These are phyloP conservation scores for Micromys minutus DNA, from an alignment of 2,113 vertebrate genomes.

Conservation along the genomic window DNA sequence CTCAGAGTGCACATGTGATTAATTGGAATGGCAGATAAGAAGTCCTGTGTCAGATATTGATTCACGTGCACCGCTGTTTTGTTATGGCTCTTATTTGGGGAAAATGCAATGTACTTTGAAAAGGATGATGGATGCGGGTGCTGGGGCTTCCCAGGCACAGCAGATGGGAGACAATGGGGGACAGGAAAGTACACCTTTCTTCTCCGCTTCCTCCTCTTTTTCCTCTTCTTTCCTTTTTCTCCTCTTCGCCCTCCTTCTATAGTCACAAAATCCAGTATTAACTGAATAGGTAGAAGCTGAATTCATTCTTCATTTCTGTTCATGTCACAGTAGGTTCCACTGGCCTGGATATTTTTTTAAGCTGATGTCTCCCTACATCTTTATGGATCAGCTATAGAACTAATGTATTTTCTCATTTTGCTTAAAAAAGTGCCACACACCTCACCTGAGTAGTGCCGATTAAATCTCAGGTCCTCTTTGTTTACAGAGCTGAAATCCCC, in stretches of 20 bases:
- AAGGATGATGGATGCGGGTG: not conserved
- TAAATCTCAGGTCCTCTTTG: not conserved
- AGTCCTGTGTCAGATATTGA: not conserved
- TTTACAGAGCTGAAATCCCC: not conserved
- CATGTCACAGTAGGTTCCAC: not conserved
- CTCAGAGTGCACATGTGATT: not conserved
- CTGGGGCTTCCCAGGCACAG: not conserved
- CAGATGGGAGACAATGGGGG: not conserved
- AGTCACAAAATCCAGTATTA: not conserved
- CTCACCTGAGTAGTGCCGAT: not conserved
- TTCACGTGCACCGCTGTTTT: not conserved
- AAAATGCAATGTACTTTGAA: not conserved
- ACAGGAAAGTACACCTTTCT: not conserved
- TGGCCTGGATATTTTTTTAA: slow-evolving; percentile 25
- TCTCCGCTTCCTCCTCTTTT: not conserved
- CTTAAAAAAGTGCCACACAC: slow-evolving; percentile 28
- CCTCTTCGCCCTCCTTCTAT: too few species aligned
- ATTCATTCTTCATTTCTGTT: not conserved
- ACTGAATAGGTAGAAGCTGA: not conserved
- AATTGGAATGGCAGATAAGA: not conserved
- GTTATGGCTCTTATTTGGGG: not conserved
- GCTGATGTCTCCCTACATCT: not conserved
- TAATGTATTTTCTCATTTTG: slow-evolving; percentile 41
- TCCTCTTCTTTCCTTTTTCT: too few species aligned
- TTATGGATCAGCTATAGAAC: not conserved